Evolutionary conservation across 2,113 vertebrate species (phyloP).

Genomic region (Leucoraja erinaceus): DNA sequence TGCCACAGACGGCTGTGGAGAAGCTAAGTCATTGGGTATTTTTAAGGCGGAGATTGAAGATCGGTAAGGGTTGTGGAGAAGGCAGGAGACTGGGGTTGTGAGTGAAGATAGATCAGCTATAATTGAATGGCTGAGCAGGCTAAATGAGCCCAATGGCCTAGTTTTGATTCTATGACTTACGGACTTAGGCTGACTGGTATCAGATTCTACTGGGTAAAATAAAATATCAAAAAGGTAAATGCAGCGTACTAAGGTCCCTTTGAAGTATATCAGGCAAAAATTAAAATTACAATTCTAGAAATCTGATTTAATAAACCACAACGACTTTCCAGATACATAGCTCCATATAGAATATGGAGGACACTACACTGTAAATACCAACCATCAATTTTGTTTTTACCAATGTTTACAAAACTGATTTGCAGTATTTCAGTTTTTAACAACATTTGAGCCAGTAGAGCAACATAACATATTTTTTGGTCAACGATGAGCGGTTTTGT

Average conservation of each 20-base stretch:
- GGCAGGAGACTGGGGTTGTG: too few species aligned
- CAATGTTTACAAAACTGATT: too few species aligned
- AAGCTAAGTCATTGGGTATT: too few species aligned
- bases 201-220: background rate
- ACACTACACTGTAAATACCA: background rate
- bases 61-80: too few species aligned
- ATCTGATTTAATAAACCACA: background rate
- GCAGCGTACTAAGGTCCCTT: background rate
- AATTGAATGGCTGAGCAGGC: too few species aligned
- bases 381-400: background rate
- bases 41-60: too few species aligned
- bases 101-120: too few species aligned
- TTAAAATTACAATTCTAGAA: background rate
- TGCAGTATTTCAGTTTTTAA: background rate
- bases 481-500: background rate
- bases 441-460: background rate
- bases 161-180: too few species aligned
- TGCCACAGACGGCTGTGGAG: too few species aligned
- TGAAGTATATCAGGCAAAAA: background rate
- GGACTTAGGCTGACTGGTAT: background rate
- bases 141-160: too few species aligned
- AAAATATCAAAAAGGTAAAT: conserved; percentile 1
- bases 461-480: background rate
- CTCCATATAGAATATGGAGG: background rate
- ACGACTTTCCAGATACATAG: background rate